Evolutionary conservation across 2,888 invertebrate species (phyloP).

Genomic region (Coelinius sp.): DNA sequence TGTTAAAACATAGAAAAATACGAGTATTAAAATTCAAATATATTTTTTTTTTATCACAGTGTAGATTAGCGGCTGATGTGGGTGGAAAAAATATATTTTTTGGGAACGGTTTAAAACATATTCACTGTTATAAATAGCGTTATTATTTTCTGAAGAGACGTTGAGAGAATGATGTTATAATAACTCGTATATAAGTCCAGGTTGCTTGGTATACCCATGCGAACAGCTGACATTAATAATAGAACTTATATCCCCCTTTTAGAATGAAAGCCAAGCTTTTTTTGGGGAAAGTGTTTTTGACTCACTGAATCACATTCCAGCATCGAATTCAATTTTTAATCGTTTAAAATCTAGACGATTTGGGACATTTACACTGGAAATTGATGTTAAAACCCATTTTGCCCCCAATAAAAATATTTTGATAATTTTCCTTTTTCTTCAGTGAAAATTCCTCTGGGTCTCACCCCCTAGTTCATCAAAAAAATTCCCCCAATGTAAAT

Average conservation of each 20-base stretch:
- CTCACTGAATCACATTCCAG: not conserved
- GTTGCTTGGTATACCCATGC: constrained; percentile 28
- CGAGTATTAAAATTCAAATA: not conserved
- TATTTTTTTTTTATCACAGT: not conserved
- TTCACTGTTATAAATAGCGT: constrained; percentile 38
- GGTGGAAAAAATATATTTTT: constrained; percentile 15
- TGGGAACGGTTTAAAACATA: constrained; percentile 2
- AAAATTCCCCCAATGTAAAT: not conserved
- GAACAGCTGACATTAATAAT: constrained; percentile 41
- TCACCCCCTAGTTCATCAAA: too few relatives aligned
- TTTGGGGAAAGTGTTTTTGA: not conserved
- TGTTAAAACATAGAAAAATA: not conserved
- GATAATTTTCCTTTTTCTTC: too few relatives aligned
- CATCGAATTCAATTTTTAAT: too few relatives aligned
- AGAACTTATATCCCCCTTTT: constrained; percentile 29
- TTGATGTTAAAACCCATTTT: too few relatives aligned
- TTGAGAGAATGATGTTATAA: constrained; percentile 41
- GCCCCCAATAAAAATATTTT: too few relatives aligned
- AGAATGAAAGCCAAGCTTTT: constrained; percentile 15
- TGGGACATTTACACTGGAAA: too few relatives aligned
- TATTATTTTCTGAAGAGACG: constrained; percentile 29
- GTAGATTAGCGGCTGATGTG: not conserved
- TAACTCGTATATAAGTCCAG: constrained; percentile 30
- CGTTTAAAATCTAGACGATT: too few relatives aligned
- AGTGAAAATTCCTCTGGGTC: too few relatives aligned